Percentiles rank a stretch among this genome's conserved stretches.
These are phyloP conservation scores for Thinocorus orbignyianus DNA, from an alignment of 2,113 vertebrate genomes.

Conservation along the genomic window DNA sequence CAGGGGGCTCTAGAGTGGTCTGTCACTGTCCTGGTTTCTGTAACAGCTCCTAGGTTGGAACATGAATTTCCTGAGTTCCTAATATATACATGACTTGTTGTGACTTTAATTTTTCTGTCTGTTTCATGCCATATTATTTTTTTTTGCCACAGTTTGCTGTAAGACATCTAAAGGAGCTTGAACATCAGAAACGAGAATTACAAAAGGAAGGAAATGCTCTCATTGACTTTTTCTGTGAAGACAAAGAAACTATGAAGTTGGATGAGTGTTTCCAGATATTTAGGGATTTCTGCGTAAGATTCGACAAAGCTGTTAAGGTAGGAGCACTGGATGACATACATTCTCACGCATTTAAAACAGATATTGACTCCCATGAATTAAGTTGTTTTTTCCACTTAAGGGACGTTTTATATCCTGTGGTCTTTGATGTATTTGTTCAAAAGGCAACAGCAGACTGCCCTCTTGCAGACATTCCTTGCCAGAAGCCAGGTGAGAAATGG, in stretches of 20 bases:
- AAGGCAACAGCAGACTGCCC: not conserved
- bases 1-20: not conserved
- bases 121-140: not conserved
- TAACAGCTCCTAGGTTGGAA: not conserved
- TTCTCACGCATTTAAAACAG: not conserved
- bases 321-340: not conserved
- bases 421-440: not conserved
- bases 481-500: not conserved
- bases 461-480: not conserved
- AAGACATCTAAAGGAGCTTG: conserved; percentile 86
- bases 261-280: conserved; percentile 98
- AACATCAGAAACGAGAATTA: conserved; percentile 81
- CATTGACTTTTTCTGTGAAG: conserved; percentile 98
- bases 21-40: not conserved
- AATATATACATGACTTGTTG: not conserved
- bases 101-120: not conserved
- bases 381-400: not conserved
- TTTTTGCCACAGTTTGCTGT: conserved; percentile 77
- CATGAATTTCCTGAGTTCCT: not conserved
- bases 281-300: conserved; percentile 92
- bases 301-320: conserved; percentile 96
- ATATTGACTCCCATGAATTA: not conserved
- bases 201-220: conserved; percentile 86
- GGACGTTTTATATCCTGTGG: not conserved
- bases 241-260: conserved; percentile 95